Evolutionary conservation across 2,888 invertebrate species (phyloP).

Genomic region (Chymomyza procnemis): DNA sequence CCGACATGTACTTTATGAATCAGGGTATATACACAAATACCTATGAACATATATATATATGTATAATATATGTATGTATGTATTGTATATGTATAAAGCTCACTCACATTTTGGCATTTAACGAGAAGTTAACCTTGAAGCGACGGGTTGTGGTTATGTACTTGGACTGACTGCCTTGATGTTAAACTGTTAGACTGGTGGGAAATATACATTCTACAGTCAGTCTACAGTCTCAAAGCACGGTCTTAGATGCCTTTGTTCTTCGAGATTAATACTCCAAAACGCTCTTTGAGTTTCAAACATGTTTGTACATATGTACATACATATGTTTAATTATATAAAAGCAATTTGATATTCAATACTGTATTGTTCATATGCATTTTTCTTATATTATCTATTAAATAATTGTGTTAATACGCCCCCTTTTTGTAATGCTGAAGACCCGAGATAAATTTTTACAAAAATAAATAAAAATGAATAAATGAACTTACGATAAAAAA

Average conservation of each 20-base stretch:
- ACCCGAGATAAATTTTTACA: too few species aligned
- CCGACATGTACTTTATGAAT: background rate
- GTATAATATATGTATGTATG: background rate
- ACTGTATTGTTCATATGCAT: too few species aligned
- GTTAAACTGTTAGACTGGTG: background rate
- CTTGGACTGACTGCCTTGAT: background rate
- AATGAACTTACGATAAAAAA: too few species aligned
- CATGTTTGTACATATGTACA: background rate
- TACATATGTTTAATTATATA: too few species aligned
- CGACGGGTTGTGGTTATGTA: slow-evolving; percentile 44
- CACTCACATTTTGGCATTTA: slow-evolving; percentile 67
- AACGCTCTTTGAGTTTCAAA: background rate
- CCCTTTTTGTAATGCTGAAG: too few species aligned
- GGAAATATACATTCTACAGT: slow-evolving; percentile 43
- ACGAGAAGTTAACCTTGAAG: slow-evolving; percentile 71
- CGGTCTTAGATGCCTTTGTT: slow-evolving; percentile 38
- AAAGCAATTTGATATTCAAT: too few species aligned
- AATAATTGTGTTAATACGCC: too few species aligned
- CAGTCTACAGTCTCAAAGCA: too few species aligned
- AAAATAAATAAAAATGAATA: too few species aligned
- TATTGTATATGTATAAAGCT: slow-evolving; percentile 21
- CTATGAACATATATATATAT: background rate
- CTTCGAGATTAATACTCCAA: background rate
- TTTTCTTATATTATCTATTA: too few species aligned
- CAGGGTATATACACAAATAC: background rate